phyloP scores from a whole-genome alignment of 1,140 invertebrate genomes.

The Macrobrachium nipponense region DNA sequence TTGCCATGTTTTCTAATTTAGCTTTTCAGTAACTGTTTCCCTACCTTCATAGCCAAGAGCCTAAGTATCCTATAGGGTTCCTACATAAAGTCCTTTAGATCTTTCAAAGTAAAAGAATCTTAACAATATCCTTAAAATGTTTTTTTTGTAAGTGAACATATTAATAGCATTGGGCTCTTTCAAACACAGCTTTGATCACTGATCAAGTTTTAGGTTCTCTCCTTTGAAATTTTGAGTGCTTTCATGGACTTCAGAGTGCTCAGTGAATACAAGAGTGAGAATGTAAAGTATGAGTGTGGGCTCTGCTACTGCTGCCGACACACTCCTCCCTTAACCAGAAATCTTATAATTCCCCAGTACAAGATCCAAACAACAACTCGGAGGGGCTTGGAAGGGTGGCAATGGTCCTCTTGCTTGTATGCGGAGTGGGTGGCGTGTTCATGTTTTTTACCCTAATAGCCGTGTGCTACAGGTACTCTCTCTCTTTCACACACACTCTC shows the following conservation, averaged over 20 bases:
- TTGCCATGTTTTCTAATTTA: too few relatives aligned
- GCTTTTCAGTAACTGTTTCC: too few relatives aligned
- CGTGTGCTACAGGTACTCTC: conserved; percentile 92
- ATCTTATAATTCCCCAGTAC: conserved; percentile 69
- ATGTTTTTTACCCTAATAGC: conserved; percentile 93
- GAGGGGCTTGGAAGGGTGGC: conserved; percentile 87
- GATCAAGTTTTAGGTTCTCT: too few relatives aligned
- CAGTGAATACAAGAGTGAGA: not conserved
- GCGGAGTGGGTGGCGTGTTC: conserved; percentile 92
- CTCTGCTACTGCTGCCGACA: conserved; percentile 4
- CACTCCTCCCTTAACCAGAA: conserved; percentile 62
- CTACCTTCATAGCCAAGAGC: too few relatives aligned
- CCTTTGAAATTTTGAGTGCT: too few relatives aligned
- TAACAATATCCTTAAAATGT: not conserved
- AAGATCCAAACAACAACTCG: conserved; percentile 74
- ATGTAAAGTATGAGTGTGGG: conserved; percentile 19
- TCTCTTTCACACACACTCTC: not conserved
- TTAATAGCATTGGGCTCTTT: too few relatives aligned
- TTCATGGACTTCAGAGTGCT: not conserved
- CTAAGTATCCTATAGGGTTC: conserved; percentile 5
- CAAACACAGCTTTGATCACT: too few relatives aligned
- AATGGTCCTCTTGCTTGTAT: conserved; percentile 92
- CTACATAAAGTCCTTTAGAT: conserved; percentile 7
- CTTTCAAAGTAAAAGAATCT: conserved; percentile 2
- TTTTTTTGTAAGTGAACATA: not conserved